Evolutionary conservation across 1,140 invertebrate genomes (phyloP), one percentile per base, ranked within the genome.

Genomic region (Aplysia californica): DNA sequence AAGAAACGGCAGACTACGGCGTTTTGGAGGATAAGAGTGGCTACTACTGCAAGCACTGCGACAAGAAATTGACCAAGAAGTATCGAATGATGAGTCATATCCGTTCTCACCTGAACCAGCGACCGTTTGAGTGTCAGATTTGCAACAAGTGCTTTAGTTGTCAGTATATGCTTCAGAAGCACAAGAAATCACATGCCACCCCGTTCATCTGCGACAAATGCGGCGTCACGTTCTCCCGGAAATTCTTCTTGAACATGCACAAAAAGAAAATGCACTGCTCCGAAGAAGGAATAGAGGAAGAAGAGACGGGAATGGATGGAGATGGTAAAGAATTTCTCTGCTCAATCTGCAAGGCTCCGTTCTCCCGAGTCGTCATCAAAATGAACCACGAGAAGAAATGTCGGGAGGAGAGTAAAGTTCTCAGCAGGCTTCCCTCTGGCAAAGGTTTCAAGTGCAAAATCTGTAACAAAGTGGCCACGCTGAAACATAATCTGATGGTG

Each of bases 111-210:
- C 2, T 75, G 1, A 50, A n/a, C 35, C 10, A 66, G 1, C 36
- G 72, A 44, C n/a, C 61, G 35, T 66, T 65, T 66, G 72, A 75
- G 35, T 75, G 72, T 26, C 39, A n/a, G 2, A 55, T 33, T 39
- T 75, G 72, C n/a, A 75, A 75, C 72, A 75, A 75, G 56, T 75
- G 72, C 31, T 75, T 75, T 56, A 66, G 59, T n/a, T 33, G 38
- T 41, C 38, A 35, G 20, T 66, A 75, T 26, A 23, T 75, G 72
- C 61, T 75, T 3, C 41, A 50, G 10, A 75, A 75, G 18, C 72
- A 75, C 61, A 75, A 59, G 29, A 75, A 75, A 55, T n/a, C 38
- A 1, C 72, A 75, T 35, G 41, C 23, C 33, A 75, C 64, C 31
- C 59, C 41, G 3, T 66, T 31, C 66, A 41, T 55, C 5, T 75